These are phyloP conservation scores for Cephonodes hylas DNA, from an alignment of 2,888 invertebrate genomes.

Conservation along the genomic window DNA sequence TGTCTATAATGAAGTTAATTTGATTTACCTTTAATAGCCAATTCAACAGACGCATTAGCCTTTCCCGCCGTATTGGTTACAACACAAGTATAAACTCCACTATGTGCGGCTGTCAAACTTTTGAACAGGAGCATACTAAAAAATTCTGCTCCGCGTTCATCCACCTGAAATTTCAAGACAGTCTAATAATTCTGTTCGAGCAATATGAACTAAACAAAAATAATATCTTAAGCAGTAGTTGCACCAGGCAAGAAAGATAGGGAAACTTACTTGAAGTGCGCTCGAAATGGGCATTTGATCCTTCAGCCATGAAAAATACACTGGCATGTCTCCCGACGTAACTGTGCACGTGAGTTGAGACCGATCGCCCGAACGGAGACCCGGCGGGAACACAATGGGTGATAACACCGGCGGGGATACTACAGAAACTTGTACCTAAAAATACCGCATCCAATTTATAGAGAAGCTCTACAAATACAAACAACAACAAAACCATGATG, in stretches of 20 bases:
- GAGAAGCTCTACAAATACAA: background rate
- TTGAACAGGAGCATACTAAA: slow-evolving; percentile 87
- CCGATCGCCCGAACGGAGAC: slow-evolving; percentile 88
- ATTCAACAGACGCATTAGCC: slow-evolving; percentile 85
- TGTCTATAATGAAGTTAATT: background rate
- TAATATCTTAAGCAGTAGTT: too few species aligned
- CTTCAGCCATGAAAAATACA: slow-evolving; percentile 85
- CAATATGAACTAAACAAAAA: too few species aligned
- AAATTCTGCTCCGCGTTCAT: slow-evolving; percentile 86
- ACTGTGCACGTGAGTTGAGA: slow-evolving; percentile 92
- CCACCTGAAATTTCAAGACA: slow-evolving; percentile 66
- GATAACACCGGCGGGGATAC: slow-evolving; percentile 90
- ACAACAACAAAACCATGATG: background rate
- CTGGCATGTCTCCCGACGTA: slow-evolving; percentile 86
- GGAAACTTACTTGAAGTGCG: slow-evolving; percentile 78
- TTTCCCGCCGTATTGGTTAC: slow-evolving; percentile 88
- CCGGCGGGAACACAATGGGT: slow-evolving; percentile 90
- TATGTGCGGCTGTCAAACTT: slow-evolving; percentile 85
- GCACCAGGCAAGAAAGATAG: too few species aligned
- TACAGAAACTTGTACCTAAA: slow-evolving; percentile 69
- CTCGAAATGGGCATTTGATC: slow-evolving; percentile 83
- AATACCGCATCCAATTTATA: background rate
- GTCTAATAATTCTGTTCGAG: too few species aligned
- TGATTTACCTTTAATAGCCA: slow-evolving; percentile 85
- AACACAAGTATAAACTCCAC: slow-evolving; percentile 86